These are phyloP conservation scores for Desoria tigrina DNA, from an alignment of 2,888 invertebrate genomes.

Conservation along the genomic window DNA sequence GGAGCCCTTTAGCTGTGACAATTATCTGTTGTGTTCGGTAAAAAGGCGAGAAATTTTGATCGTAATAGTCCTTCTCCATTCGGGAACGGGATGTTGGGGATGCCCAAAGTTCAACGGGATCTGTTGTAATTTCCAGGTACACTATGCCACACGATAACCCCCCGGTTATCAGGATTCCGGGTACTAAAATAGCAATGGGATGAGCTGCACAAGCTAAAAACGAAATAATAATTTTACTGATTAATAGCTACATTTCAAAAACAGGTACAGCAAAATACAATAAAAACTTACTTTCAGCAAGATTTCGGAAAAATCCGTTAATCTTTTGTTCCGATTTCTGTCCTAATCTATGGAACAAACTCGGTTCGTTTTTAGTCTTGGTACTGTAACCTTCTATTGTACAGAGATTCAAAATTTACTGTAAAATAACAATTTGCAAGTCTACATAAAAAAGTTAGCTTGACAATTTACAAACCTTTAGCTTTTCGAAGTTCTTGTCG, in stretches of 20 bases:
- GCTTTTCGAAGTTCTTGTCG: neutral
- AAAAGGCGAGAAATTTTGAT: constrained; percentile 89
- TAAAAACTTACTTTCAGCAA: constrained; percentile 26
- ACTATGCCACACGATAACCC: constrained; percentile 72
- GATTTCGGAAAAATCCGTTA: constrained; percentile 25
- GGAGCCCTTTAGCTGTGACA: constrained; percentile 59
- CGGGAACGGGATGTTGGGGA: constrained; percentile 82
- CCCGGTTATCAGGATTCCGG: constrained; percentile 39
- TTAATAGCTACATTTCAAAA: constrained; percentile 3
- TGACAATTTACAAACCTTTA: neutral
- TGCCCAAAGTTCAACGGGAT: constrained; percentile 97
- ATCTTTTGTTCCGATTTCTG: constrained; percentile 28
- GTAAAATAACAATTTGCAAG: too few relatives aligned
- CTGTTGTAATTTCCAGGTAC: constrained; percentile 78
- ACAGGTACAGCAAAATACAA: neutral
- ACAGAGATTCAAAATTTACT: neutral
- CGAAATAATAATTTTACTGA: neutral
- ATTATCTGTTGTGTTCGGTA: constrained; percentile 91
- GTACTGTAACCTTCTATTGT: neutral
- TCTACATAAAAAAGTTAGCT: too few relatives aligned
- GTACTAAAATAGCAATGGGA: constrained; percentile 39
- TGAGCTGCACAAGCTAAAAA: constrained; percentile 43
- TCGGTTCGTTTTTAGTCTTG: neutral
- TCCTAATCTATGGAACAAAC: constrained; percentile 30
- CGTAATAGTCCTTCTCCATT: constrained; percentile 84